Base-by-base conservation (phyloP, 2,888 invertebrate species). In the Lordiphosa fenestrarum region DNA sequence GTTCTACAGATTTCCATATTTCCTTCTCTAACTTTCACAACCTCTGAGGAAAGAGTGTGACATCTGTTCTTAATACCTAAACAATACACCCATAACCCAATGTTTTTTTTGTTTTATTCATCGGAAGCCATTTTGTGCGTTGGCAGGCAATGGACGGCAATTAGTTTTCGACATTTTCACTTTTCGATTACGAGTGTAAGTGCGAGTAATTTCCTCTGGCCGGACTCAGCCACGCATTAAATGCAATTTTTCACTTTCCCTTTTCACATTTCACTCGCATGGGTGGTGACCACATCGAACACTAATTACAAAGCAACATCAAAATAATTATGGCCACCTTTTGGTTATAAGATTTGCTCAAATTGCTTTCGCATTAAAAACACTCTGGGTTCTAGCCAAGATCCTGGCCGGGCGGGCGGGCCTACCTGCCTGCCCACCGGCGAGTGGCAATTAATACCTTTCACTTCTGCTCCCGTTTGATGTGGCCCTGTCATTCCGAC, bases 271-370 rank as follows among this genome's bases (percentile, higher is more conserved):
- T 23, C 66, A 44, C 35, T 33, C 13, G 44, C 15, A 30, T 44
- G 60, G 70, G 55, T 50, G 71, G 56, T 66, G 62, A 62, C 65
- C 49, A 71, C 30, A 72, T 73, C 66, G 74, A 71, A 69, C 85
- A 87, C 82, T 87, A 86, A 87, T 86, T 86, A 82, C 85, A 70
- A 68, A 81, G 74, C 73, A 85, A 86, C 85, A 82, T 69, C 72
- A 69, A 77, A 82, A 78, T 86, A 87, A 86, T 87, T 86, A 86
- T 85, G 86, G 74, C 77, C 81, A 84, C 84, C 33, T 81, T 78
- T 78, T 75, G 72, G 69, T 53, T 70, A 74, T 76, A 82, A 69
- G 76, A 84, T 77, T 82, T 85, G 56, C 68, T 61, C 39, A 74
- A 83, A 86, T 83, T 77, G 74, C 76, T 74, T 78, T 76, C 74